These are phyloP conservation scores for Ceratina calcarata DNA, from an alignment of 1,140 invertebrate species.

Conservation along the genomic window DNA sequence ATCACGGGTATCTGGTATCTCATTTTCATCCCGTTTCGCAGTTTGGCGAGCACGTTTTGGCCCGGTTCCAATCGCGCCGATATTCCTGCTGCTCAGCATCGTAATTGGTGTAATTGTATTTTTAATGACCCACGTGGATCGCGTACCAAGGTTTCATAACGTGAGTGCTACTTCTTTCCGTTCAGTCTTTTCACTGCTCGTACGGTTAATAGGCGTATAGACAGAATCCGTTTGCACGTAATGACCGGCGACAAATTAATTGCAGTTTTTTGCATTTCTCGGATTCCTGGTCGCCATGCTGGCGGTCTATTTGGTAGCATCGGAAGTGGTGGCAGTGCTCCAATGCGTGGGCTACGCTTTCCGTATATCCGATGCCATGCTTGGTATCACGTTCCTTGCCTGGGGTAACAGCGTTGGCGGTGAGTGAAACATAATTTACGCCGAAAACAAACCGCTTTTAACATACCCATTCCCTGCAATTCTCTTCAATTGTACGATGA, in stretches of 20 bases:
- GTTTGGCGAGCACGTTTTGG: constrained; percentile 67
- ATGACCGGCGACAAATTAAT: constrained; percentile 36
- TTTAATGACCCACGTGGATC: constrained; percentile 61
- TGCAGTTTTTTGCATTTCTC: constrained; percentile 82
- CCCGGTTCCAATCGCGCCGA: constrained; percentile 60
- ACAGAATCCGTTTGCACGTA: background rate
- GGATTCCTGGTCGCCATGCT: constrained; percentile 84
- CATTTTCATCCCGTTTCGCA: constrained; percentile 57
- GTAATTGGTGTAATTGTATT: constrained; percentile 66
- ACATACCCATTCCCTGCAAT: too few relatives aligned
- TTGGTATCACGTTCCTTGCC: constrained; percentile 86
- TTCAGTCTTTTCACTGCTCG: background rate
- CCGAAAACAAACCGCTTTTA: too few relatives aligned
- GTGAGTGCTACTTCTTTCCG: constrained; percentile 63
- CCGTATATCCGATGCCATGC: constrained; percentile 83
- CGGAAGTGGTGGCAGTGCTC: constrained; percentile 85
- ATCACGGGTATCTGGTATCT: constrained; percentile 42
- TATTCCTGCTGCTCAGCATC: constrained; percentile 58
- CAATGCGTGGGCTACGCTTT: constrained; percentile 83
- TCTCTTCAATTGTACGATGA: too few relatives aligned
- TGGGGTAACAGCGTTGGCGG: constrained; percentile 88
- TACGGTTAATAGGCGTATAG: too few relatives aligned
- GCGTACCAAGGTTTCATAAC: constrained; percentile 71
- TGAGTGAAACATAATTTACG: constrained; percentile 70
- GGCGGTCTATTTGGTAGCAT: constrained; percentile 85